Evolutionary conservation across 2,797 vertebrate species (phyloP), one percentile per base, ranked within the genome.

Genomic region (Alcedo quadribrachys): DNA sequence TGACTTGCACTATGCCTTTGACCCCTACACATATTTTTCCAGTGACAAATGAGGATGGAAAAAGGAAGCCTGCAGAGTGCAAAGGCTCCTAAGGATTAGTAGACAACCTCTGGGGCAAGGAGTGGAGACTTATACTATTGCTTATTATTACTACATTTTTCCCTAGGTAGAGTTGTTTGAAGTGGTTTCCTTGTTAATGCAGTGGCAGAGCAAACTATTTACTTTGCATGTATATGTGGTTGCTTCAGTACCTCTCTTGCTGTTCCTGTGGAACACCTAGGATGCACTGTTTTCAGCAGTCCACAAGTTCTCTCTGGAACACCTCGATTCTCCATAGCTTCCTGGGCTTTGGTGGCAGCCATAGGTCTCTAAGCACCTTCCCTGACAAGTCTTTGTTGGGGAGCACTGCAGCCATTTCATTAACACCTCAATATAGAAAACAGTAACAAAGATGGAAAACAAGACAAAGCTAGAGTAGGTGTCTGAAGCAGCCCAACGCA

Each of bases 141-240:
- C 95, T 92, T 94, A 96, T 95, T 94, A 95, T 96, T 96, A 96
- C 71, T 93, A 91, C 91, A 95, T 96, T 95, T 95, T 94, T 94
- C 90, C 92, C 74, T 77, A 96, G 91, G 95, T 94, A 94, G 95
- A 95, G 74, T 84, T 89, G 85, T 96, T 96, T 96, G 95, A 96
- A 95, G 95, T 96, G 95, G 95, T 94, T 96, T 94, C 83, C 92
- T 92, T 91, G 89, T 89, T 94, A 96, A 95, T 94, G 82, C 95
- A 86, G 85, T 92, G 93, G 92, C 87, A 93, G 87, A 96, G 82
- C 87, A 92, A 96, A 95, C 89, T 92, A 96, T 96, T 96, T 94
- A 91, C 89, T 94, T 92, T 92, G 95, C 91, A 94, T 96, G 87
- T 92, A 93, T 84, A 92, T 93, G 95, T 81, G 94, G 95, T 96